A percentile compares a stretch with the other conserved stretches of the same genome.
phyloP scores from a whole-genome alignment of 2,888 invertebrate genomes.

The Tubulanus polymorphus region DNA sequence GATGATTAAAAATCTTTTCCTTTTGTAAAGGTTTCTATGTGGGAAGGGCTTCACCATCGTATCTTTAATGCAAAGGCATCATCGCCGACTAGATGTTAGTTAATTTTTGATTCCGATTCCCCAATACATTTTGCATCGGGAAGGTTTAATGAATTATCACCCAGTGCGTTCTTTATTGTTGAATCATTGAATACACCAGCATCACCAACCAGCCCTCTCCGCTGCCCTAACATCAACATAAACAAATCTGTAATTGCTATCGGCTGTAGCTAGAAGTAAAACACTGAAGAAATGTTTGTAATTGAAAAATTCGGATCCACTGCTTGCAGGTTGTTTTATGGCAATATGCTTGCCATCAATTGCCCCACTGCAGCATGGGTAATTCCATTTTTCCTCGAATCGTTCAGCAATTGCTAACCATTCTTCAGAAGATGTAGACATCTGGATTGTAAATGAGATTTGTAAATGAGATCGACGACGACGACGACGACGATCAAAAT shows the following conservation, averaged over 20 bases:
- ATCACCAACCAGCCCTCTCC: constrained; percentile 15
- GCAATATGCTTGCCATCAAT: constrained; percentile 21
- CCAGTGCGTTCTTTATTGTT: no score
- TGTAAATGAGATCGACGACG: no score
- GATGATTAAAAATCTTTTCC: constrained; percentile 9
- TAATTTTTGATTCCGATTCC: no score
- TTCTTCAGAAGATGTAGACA: constrained; percentile 14
- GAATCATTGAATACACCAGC: no score
- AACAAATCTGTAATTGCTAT: constrained; percentile 14
- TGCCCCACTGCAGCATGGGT: constrained; percentile 16
- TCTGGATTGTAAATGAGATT: no score
- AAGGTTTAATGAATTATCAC: no score
- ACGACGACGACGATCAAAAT: no score
- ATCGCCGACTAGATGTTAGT: constrained; percentile 12
- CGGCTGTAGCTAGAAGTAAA: constrained; percentile 5
- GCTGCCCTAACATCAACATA: constrained; percentile 15
- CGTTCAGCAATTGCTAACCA: constrained; percentile 14
- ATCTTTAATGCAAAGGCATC: constrained; percentile 8
- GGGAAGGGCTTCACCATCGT: constrained; percentile 10
- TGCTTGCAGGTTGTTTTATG: constrained; percentile 6
- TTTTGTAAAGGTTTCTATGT: constrained; percentile 2
- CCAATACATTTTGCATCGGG: no score
- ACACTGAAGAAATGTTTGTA: constrained; percentile 17
- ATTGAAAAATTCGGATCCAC: constrained; percentile 11
- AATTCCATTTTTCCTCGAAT: constrained; percentile 18